These are phyloP conservation scores for Lepidurus apus DNA, from an alignment of 1,140 invertebrate species.

Conservation along the genomic window DNA sequence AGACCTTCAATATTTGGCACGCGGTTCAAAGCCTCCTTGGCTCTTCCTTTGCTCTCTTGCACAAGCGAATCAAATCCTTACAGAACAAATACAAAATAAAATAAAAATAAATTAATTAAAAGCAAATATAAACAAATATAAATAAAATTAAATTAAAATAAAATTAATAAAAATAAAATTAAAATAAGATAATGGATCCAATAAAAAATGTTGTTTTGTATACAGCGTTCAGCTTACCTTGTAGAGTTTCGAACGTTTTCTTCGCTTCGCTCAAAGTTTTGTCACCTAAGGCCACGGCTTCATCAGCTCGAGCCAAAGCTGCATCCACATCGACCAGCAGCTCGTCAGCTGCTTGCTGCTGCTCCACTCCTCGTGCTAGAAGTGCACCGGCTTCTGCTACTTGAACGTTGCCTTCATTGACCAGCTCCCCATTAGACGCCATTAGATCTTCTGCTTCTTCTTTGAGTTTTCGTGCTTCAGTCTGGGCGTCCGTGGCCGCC, in stretches of 20 bases:
- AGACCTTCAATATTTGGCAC: slow-evolving; percentile 56
- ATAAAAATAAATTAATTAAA: too few relatives aligned
- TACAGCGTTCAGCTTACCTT: slow-evolving; percentile 53
- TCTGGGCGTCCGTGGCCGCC: slow-evolving; percentile 51
- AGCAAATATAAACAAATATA: too few relatives aligned
- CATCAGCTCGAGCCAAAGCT: slow-evolving; percentile 65
- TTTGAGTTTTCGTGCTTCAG: slow-evolving; percentile 53
- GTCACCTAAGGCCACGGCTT: slow-evolving; percentile 75
- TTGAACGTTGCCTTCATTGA: slow-evolving; percentile 59
- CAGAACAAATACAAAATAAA: slow-evolving; percentile 38
- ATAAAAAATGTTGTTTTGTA: neutral
- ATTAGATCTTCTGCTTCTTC: slow-evolving; percentile 59
- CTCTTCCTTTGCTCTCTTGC: slow-evolving; percentile 64
- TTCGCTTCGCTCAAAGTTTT: slow-evolving; percentile 79
- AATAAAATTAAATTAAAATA: too few relatives aligned
- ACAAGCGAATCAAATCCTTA: slow-evolving; percentile 85
- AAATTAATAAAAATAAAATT: slow-evolving; percentile 12
- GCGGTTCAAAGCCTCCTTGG: slow-evolving; percentile 59
- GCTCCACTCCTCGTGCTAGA: slow-evolving; percentile 50
- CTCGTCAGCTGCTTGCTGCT: slow-evolving; percentile 59
- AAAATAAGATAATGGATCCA: slow-evolving; percentile 11
- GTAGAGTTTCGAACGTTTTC: slow-evolving; percentile 72
- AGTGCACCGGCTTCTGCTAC: slow-evolving; percentile 49
- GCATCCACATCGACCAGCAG: slow-evolving; percentile 62
- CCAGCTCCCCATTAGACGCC: slow-evolving; percentile 51